phyloP scores from a whole-genome alignment of 2,113 vertebrate genomes.

The Silurus asotus region DNA sequence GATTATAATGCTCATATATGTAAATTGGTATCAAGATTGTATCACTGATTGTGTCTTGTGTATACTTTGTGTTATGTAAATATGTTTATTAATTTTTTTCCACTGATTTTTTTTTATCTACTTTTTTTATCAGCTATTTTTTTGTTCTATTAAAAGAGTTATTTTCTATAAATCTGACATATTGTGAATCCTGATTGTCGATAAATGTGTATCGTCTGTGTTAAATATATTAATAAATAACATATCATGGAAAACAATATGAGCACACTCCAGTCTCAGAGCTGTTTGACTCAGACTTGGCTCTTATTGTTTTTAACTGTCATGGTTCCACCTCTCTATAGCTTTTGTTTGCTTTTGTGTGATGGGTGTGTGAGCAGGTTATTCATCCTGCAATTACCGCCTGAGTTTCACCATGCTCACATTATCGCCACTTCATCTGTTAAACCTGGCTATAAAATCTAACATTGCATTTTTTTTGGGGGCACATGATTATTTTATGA shows the following conservation, averaged over 20 bases:
- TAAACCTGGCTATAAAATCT: not conserved
- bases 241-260: not conserved
- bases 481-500: not conserved
- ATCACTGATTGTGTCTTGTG: not conserved
- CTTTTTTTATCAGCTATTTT: not conserved
- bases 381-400: not conserved
- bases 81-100: not conserved
- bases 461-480: not conserved
- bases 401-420: not conserved
- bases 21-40: not conserved
- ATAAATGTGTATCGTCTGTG: not conserved
- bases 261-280: not conserved
- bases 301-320: not conserved
- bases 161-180: not conserved
- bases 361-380: slow-evolving; percentile 31
- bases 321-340: not conserved
- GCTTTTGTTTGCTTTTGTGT: slow-evolving; percentile 3
- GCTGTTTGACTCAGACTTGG: not conserved
- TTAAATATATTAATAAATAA: not conserved
- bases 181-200: not conserved
- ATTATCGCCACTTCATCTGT: not conserved
- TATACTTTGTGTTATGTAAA: not conserved
- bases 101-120: not conserved
- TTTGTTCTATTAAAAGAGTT: not conserved
- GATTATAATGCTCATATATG: not conserved